A percentile compares a stretch with the other conserved stretches of the same genome.
These are phyloP conservation scores for Enteromius mattozi DNA, from an alignment of 2,797 vertebrate species.

Conservation along the genomic window DNA sequence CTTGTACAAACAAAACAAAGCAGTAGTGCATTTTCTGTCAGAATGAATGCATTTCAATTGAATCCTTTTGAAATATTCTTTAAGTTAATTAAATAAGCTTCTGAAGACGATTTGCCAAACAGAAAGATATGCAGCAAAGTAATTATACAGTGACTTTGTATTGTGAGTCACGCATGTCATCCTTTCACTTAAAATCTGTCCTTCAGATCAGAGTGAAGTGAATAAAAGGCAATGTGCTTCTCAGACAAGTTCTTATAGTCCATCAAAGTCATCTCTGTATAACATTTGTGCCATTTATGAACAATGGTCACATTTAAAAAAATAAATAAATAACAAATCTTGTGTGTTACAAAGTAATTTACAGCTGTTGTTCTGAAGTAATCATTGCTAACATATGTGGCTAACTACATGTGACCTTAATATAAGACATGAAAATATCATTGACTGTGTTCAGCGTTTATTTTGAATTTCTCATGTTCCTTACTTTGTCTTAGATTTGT, in stretches of 20 bases:
- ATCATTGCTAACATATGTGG: constrained; percentile 24
- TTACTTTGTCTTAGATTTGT: background rate
- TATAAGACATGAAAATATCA: background rate
- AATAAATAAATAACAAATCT: background rate
- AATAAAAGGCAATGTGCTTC: background rate
- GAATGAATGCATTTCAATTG: background rate
- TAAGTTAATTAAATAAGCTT: background rate
- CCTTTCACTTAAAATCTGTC: background rate
- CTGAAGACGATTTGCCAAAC: background rate
- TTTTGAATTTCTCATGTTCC: background rate
- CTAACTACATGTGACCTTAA: background rate
- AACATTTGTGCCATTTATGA: background rate
- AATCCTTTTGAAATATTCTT: background rate
- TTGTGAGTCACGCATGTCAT: background rate
- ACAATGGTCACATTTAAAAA: background rate
- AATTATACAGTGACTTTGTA: background rate
- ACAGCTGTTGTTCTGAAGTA: constrained; percentile 17
- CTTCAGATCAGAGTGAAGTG: background rate
- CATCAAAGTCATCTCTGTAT: background rate
- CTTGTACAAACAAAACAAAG: background rate
- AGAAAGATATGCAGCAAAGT: background rate
- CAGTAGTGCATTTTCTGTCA: constrained; percentile 3
- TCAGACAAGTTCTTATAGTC: background rate
- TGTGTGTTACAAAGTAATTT: background rate
- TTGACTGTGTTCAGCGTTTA: background rate